A percentile compares a stretch with the other conserved stretches of the same genome.
Evolutionary conservation across 2,888 invertebrate species (phyloP).

Genomic region (Epirrhoe alternata): DNA sequence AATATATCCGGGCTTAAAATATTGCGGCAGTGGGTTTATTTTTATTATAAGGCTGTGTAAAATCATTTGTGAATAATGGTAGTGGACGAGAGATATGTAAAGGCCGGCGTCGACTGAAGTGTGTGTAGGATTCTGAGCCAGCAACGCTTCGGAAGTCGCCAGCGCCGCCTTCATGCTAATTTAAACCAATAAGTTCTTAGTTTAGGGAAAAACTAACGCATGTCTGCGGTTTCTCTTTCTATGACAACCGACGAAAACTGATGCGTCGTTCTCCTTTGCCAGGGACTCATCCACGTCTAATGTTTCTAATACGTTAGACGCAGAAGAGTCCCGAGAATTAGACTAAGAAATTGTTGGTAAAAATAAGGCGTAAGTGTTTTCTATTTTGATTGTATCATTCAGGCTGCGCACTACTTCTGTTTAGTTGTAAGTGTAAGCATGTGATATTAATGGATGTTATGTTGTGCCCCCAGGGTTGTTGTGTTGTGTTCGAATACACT

Average conservation of each 20-base stretch:
- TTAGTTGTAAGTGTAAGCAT: slow-evolving; percentile 59
- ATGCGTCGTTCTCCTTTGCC: neutral
- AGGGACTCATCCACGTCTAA: too few relatives aligned
- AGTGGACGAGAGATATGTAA: slow-evolving; percentile 60
- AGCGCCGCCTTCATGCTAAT: slow-evolving; percentile 5
- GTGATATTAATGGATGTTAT: slow-evolving; percentile 63
- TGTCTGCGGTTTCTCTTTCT: neutral
- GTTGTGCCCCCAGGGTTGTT: slow-evolving; percentile 64
- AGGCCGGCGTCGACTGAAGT: slow-evolving; percentile 16
- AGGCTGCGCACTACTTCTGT: slow-evolving; percentile 60
- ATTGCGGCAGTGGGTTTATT: slow-evolving; percentile 74
- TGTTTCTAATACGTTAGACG: too few relatives aligned
- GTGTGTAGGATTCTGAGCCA: neutral
- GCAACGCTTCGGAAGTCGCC: slow-evolving; percentile 8
- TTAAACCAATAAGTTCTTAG: slow-evolving; percentile 22
- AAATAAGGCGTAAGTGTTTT: slow-evolving; percentile 31
- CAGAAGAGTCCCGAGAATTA: neutral
- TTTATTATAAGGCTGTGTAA: slow-evolving; percentile 78
- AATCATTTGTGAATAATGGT: slow-evolving; percentile 70
- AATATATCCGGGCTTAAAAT: slow-evolving; percentile 62
- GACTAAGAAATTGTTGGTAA: slow-evolving; percentile 20
- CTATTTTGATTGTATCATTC: slow-evolving; percentile 39
- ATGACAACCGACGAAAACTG: neutral
- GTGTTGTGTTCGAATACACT: slow-evolving; percentile 64
- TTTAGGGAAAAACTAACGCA: slow-evolving; percentile 4